Conservation (phyloP, 2,113 vertebrate species). For the Cinclus mexicanus region DNA sequence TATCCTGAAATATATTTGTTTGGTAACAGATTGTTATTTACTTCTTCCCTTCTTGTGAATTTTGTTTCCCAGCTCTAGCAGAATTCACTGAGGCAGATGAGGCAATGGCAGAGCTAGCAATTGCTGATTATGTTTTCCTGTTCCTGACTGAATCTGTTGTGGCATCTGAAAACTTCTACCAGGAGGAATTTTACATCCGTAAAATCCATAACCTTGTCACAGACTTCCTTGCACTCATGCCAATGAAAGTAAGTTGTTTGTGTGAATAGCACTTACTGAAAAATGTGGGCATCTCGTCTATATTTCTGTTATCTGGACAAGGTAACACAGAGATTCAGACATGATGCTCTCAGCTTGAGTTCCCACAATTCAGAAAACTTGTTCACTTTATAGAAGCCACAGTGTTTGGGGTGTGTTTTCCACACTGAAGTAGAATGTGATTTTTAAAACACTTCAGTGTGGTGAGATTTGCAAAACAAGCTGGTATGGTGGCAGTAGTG, state of each 20-base stretch:
- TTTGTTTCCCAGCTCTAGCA: constrained; percentile 78
- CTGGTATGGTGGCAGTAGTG: background rate
- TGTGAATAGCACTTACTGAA: background rate
- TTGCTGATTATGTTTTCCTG: constrained; percentile 89
- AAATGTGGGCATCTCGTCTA: background rate
- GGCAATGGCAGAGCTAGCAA: constrained; percentile 87
- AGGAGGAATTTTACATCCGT: constrained; percentile 95
- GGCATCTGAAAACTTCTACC: constrained; percentile 85
- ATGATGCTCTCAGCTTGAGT: background rate
- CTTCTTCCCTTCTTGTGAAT: background rate
- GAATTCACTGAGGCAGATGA: constrained; percentile 98
- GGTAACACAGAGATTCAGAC: background rate
- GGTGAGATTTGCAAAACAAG: background rate
- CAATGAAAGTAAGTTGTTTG: constrained; percentile 89
- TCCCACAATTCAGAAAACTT: background rate
- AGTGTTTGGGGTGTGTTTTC: background rate
- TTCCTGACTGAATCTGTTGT: constrained; percentile 93
- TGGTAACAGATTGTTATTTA: background rate
- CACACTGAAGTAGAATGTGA: background rate
- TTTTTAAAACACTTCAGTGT: background rate
- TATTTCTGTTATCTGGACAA: background rate
- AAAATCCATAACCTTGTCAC: constrained; percentile 92
- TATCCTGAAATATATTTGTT: background rate
- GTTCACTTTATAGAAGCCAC: background rate
- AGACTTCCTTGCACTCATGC: constrained; percentile 95